Conservation (phyloP, 1,140 invertebrate genomes). For the Leptopilina boulardi region DNA sequence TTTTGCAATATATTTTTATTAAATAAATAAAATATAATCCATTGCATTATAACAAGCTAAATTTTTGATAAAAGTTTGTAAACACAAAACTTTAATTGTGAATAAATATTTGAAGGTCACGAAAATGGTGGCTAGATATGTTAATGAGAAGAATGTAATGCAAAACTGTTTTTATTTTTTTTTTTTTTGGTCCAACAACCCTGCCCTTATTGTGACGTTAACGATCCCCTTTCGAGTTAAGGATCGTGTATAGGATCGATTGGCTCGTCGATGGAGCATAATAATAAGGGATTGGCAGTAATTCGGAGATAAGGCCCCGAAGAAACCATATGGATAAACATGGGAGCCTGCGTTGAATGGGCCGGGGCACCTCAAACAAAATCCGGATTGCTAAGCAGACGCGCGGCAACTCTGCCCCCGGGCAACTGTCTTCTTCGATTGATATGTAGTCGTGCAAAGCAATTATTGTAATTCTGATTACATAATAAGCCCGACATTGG, state of each 20-base stretch:
- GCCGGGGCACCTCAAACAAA: conserved; percentile 16
- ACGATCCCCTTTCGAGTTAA: conserved; percentile 35
- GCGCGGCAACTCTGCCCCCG: conserved; percentile 47
- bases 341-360: conserved; percentile 4
- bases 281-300: conserved; percentile 42
- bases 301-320: conserved; percentile 29
- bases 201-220: conserved; percentile 39
- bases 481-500: conserved; percentile 65
- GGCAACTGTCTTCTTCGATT: conserved; percentile 67
- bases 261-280: conserved; percentile 36
- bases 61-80: too few species aligned
- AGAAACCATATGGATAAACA: conserved; percentile 22
- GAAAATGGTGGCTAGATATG: not conserved
- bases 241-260: conserved; percentile 44
- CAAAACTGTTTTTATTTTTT: not conserved
- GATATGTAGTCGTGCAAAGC: conserved; percentile 67
- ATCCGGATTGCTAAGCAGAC: conserved; percentile 38
- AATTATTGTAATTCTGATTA: conserved; percentile 74
- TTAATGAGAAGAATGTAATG: not conserved
- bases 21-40: too few species aligned
- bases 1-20: too few species aligned
- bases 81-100: not conserved
- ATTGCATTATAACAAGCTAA: too few species aligned
- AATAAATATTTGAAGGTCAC: conserved; percentile 12
- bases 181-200: conserved; percentile 12